A percentile compares a stretch with the other conserved stretches of the same genome.
Evolutionary conservation across 2,888 invertebrate species (phyloP).

Genomic region (Cataglyphis rosenhaueri): DNA sequence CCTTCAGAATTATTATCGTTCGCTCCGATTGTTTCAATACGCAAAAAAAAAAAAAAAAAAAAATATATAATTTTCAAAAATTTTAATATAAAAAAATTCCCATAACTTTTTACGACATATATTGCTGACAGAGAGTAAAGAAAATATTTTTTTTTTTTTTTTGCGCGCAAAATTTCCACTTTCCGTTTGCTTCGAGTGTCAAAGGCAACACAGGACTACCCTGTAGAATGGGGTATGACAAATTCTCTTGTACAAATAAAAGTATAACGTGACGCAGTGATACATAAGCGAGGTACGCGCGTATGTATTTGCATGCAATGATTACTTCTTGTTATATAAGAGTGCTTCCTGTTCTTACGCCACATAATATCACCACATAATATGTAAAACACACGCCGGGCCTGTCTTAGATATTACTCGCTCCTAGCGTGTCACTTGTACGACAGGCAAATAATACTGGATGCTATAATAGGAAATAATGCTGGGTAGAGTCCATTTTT

Average conservation of each 20-base stretch:
- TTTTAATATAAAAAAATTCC: neutral
- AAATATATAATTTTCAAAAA: neutral
- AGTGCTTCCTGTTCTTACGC: constrained; percentile 70
- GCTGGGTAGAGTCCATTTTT: neutral
- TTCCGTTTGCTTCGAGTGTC: neutral
- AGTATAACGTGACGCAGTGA: neutral
- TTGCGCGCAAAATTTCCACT: neutral
- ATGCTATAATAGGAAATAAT: neutral
- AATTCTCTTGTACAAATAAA: constrained; percentile 17
- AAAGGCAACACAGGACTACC: neutral
- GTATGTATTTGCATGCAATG: constrained; percentile 29
- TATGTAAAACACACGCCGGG: constrained; percentile 41
- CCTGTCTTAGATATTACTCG: constrained; percentile 26
- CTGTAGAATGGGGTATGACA: neutral
- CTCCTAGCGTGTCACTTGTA: constrained; percentile 8
- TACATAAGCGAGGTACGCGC: neutral
- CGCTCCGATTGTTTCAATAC: neutral
- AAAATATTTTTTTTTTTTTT: too few relatives aligned
- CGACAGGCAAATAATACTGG: constrained; percentile 12
- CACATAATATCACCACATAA: constrained; percentile 40
- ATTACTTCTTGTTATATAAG: constrained; percentile 70
- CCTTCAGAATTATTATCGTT: neutral
- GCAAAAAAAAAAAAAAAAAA: neutral
- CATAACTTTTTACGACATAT: neutral
- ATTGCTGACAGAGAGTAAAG: neutral